A percentile compares a stretch with the other conserved stretches of the same genome.
phyloP scores from a whole-genome alignment of 2,888 invertebrate genomes.

The Lottia gigantea region DNA sequence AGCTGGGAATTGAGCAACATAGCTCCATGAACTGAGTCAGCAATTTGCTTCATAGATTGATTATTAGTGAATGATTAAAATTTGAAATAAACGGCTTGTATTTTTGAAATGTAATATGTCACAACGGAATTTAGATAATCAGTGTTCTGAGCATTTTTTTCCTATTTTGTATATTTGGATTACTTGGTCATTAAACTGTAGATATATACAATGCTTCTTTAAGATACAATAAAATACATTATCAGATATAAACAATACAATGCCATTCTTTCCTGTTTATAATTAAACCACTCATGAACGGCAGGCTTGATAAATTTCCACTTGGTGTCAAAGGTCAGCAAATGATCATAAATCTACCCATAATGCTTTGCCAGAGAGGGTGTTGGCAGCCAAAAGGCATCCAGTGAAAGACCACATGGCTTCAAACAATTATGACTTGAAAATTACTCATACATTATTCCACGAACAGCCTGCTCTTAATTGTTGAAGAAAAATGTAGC shows the following conservation, averaged over 20 bases:
- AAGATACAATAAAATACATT: too few relatives aligned
- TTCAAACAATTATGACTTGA: neutral
- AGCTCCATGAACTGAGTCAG: too few relatives aligned
- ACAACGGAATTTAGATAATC: too few relatives aligned
- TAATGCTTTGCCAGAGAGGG: neutral
- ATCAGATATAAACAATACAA: neutral
- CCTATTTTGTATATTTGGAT: too few relatives aligned
- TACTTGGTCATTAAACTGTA: too few relatives aligned
- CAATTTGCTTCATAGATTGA: too few relatives aligned
- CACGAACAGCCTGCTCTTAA: neutral
- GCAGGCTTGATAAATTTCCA: neutral
- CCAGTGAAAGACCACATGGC: neutral
- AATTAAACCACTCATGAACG: neutral
- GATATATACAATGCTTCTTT: too few relatives aligned
- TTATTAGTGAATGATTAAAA: too few relatives aligned
- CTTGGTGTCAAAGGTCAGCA: neutral
- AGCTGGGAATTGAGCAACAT: too few relatives aligned
- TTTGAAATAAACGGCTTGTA: too few relatives aligned
- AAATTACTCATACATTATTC: neutral
- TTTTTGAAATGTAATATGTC: too few relatives aligned
- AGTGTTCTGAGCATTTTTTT: too few relatives aligned
- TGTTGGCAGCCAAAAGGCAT: neutral
- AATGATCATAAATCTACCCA: neutral
- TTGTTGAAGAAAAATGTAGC: neutral
- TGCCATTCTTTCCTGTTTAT: slow-evolving; percentile 6